These are phyloP conservation scores for Helogale parvula DNA, from an alignment of 2,113 vertebrate genomes.

Conservation along the genomic window DNA sequence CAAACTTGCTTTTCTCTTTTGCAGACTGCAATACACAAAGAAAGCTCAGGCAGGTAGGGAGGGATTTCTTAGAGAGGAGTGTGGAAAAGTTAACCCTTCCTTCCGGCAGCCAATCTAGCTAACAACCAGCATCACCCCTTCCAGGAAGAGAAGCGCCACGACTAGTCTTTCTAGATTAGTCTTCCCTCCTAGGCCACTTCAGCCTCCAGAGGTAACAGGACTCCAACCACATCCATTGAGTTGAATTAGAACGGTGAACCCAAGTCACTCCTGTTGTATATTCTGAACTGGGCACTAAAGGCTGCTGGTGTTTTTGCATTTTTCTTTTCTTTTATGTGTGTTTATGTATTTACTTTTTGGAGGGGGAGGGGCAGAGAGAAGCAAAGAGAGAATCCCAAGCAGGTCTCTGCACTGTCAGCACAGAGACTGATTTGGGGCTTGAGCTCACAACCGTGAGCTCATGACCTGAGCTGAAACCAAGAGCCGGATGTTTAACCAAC, in stretches of 20 bases:
- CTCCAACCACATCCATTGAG: background rate
- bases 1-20: constrained; percentile 52
- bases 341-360: too few species aligned
- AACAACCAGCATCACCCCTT: background rate
- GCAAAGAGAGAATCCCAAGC: too few species aligned
- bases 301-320: background rate
- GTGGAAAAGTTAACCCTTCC: constrained; percentile 2
- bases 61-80: background rate
- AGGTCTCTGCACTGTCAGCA: too few species aligned
- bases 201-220: background rate
- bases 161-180: background rate
- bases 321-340: too few species aligned
- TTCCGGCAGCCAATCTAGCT: background rate
- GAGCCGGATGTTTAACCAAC: too few species aligned
- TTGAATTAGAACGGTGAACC: background rate
- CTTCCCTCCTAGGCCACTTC: background rate
- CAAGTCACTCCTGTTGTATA: background rate
- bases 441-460: too few species aligned
- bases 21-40: background rate
- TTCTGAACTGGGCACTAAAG: background rate
- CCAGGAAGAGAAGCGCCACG: background rate
- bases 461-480: too few species aligned
- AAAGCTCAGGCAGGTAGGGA: background rate
- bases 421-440: too few species aligned
- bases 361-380: too few species aligned